Base-by-base conservation (phyloP, 2,113 vertebrate species). In the Anguilla japonica region DNA sequence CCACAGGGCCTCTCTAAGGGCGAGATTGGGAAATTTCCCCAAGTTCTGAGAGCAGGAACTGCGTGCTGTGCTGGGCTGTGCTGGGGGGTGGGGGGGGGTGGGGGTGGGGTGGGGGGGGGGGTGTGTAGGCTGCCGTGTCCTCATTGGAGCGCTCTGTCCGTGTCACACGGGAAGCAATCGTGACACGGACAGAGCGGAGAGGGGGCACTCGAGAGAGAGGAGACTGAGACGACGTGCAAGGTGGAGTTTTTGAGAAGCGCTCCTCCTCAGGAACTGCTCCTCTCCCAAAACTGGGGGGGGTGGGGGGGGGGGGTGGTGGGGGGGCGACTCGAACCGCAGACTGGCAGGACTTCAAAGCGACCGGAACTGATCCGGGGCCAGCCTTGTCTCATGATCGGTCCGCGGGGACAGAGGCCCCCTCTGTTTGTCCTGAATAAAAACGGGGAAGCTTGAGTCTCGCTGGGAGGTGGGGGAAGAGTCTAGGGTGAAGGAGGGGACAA, bases 401-500 rank as follows among this genome's bases (percentile, higher is more conserved):
- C 5, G 26, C 29, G 39, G 79, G 53, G 16, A 41, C 50, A 81
- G 50, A 81, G 60, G 79, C 41, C 11, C 41, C 11, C 43, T 53
- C 34, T 40, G 60, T 41, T 56, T 41, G 39, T 83, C 18, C 22
- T 40, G 63, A 15, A 6, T 16, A 34, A 88, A 85, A 89, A 84
- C 83, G 84, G 82, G 85, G 88, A 90, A 89, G 85, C 84, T 84
- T 87, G 60, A 91, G 86, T 85, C 79, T 87, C 60, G 86, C 85
- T 85, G 84, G 86, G 85, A 87, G 83, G 1, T 13, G 26, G 13
- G 75, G 85, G 75, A 46, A 14, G 50, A 46, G n/a, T 16, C 15
- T 7, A 50, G 75, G 60, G 6, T 40, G 14, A 41, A 22, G 46
- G 60, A 1, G 22, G 53, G 40, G 84, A 41, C 86, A 41, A 60